Evolutionary conservation across 2,888 invertebrate genomes (phyloP).

Genomic region (Pandemis heparana): DNA sequence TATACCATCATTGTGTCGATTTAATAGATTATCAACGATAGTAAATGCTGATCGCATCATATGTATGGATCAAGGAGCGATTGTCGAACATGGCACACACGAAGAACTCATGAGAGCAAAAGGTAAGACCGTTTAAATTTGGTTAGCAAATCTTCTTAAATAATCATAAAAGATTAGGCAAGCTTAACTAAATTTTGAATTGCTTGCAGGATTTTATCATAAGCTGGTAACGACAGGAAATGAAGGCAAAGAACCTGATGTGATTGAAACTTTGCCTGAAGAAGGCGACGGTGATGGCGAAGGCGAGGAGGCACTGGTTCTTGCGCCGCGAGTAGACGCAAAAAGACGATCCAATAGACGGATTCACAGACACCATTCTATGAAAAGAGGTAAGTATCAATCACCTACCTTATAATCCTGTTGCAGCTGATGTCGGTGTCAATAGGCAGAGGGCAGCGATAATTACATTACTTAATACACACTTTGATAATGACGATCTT

Average conservation of each 20-base stretch:
- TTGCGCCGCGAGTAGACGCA: slow-evolving; percentile 63
- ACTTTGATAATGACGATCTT: no score
- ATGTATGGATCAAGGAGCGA: slow-evolving; percentile 89
- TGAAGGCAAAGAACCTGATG: slow-evolving; percentile 71
- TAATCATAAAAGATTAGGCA: no score
- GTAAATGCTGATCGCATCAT: slow-evolving; percentile 90
- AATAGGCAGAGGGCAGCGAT: background rate
- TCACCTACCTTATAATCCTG: background rate
- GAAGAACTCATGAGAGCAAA: slow-evolving; percentile 88
- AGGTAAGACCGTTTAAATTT: slow-evolving; percentile 71
- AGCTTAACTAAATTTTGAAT: background rate
- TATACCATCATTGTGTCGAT: background rate
- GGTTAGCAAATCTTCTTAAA: background rate
- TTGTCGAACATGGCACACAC: slow-evolving; percentile 91
- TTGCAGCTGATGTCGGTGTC: no score
- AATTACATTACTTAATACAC: no score
- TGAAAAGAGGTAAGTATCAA: slow-evolving; percentile 66
- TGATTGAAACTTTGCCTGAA: slow-evolving; percentile 69
- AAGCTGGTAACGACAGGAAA: slow-evolving; percentile 88
- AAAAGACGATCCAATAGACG: slow-evolving; percentile 70
- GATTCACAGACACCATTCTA: slow-evolving; percentile 71
- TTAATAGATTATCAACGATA: slow-evolving; percentile 87
- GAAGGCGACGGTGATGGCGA: slow-evolving; percentile 65
- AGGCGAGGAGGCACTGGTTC: slow-evolving; percentile 51
- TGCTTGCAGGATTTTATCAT: slow-evolving; percentile 71